Base-by-base conservation (phyloP, 2,113 vertebrate species). In the Centropus unirufus region DNA sequence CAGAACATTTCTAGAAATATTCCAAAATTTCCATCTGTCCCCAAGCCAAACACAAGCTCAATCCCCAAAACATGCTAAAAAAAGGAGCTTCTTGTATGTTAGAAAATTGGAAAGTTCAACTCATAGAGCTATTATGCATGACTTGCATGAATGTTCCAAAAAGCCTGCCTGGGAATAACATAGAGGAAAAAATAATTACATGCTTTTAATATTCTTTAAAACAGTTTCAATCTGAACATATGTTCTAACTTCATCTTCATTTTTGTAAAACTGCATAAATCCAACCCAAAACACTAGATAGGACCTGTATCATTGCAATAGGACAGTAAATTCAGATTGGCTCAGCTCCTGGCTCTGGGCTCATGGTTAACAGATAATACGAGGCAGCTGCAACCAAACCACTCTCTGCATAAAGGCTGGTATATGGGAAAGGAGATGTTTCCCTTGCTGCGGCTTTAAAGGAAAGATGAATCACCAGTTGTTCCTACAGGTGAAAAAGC, bases 121-220 rank as follows among this genome's bases (percentile, higher is more conserved):
- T 94, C 51, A 57, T 83, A 90, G 92, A 95, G 12, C 30, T 58
- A 6, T 62, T 88, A 79, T 84, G 79, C 46, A 66, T 89, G 90
- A 95, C 92, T 93, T 89, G 80, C 58, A 66, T 73, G 58, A 57
- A 66, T 92, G 22, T 76, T 95, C 49, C 63, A 46, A 57, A 39
- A 70, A 81, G 5, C 14, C 59, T 94, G 11, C 51, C 68, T 47
- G 34, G 64, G 46, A 92, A 40, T 70, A 90, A 68, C 73, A 83
- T 0, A 87, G 83, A 73, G 39, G 47, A 82, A 89, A 96, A 92
- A 89, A 47, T 89, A 92, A 92, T 79, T 93, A 57, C 10, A 47
- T 72, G 20, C 21, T 89, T 95, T 95, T 82, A 92, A 91, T 93
- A 92, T 76, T 89, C 58, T 84, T 94, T 76, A 93, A 87, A 23